A percentile compares a stretch with the other conserved stretches of the same genome.
phyloP scores from a whole-genome alignment of 1,140 invertebrate genomes.

The Pygmarrhopalites habei region DNA sequence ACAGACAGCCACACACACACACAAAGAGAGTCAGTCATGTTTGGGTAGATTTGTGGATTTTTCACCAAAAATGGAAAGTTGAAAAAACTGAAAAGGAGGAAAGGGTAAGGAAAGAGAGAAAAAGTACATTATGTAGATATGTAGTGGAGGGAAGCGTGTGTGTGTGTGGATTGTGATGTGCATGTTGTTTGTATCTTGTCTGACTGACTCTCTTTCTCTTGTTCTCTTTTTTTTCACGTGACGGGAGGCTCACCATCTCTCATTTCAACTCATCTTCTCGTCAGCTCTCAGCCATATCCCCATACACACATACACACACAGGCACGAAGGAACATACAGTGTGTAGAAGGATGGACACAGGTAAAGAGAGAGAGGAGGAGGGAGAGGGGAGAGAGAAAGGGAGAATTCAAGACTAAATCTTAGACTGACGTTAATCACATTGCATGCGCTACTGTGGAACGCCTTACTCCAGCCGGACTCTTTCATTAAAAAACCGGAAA shows the following conservation, averaged over 20 bases:
- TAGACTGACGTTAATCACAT: slow-evolving; percentile 38
- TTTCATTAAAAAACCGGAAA: slow-evolving; percentile 39
- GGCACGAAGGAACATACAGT: no score
- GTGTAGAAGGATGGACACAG: neutral
- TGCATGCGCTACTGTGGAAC: slow-evolving; percentile 39
- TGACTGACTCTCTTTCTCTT: no score
- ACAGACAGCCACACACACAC: no score
- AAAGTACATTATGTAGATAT: slow-evolving; percentile 1
- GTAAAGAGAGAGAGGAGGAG: neutral
- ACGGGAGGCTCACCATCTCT: no score
- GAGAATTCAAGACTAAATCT: slow-evolving; percentile 19
- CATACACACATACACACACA: no score
- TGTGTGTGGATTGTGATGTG: no score
- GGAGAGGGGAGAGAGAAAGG: no score
- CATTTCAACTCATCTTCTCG: no score
- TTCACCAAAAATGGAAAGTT: slow-evolving; percentile 1
- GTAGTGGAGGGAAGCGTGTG: no score
- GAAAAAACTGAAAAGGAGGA: neutral
- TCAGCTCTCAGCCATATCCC: no score
- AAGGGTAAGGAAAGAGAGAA: slow-evolving; percentile 9
- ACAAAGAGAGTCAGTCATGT: neutral
- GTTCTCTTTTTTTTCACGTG: no score
- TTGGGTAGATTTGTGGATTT: neutral
- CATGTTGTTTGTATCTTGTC: no score
- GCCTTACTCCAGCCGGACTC: slow-evolving; percentile 32